Conservation (phyloP, 2,113 vertebrate genomes). For the Jacana jacana region DNA sequence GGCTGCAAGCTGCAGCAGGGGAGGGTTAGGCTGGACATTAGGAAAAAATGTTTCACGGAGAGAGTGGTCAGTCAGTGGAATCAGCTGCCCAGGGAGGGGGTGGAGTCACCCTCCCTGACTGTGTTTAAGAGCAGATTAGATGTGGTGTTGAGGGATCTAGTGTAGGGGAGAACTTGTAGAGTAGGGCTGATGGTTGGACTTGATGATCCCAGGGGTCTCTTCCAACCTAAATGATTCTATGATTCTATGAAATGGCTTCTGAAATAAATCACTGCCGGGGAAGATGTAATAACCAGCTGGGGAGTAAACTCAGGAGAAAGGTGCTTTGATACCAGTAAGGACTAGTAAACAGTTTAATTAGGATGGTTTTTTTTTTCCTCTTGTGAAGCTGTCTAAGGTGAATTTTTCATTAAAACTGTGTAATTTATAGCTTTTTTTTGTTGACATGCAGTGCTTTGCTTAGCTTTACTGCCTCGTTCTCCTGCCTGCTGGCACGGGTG, state of each 20-base stretch:
- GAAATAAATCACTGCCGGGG: not conserved
- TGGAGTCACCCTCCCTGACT: too few relatives aligned
- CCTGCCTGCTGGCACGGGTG: not conserved
- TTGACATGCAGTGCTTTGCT: not conserved
- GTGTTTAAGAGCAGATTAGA: too few relatives aligned
- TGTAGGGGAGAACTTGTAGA: too few relatives aligned
- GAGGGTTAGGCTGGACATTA: too few relatives aligned
- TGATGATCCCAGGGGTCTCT: too few relatives aligned
- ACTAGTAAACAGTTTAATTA: not conserved
- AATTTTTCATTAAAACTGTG: not conserved
- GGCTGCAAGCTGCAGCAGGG: too few relatives aligned
- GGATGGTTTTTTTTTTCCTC: not conserved
- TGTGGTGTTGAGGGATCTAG: too few relatives aligned
- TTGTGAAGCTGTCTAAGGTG: not conserved
- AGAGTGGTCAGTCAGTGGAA: too few relatives aligned
- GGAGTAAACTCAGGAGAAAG: not conserved
- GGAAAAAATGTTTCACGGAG: too few relatives aligned
- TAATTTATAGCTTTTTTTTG: not conserved
- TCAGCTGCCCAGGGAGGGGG: too few relatives aligned
- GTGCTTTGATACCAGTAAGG: not conserved
- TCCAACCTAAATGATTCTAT: too few relatives aligned
- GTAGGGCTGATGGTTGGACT: too few relatives aligned
- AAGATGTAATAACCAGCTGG: not conserved
- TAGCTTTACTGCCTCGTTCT: not conserved
- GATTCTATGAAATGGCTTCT: not conserved